Conservation (phyloP, 2,797 vertebrate genomes). For the Argentina silus region DNA sequence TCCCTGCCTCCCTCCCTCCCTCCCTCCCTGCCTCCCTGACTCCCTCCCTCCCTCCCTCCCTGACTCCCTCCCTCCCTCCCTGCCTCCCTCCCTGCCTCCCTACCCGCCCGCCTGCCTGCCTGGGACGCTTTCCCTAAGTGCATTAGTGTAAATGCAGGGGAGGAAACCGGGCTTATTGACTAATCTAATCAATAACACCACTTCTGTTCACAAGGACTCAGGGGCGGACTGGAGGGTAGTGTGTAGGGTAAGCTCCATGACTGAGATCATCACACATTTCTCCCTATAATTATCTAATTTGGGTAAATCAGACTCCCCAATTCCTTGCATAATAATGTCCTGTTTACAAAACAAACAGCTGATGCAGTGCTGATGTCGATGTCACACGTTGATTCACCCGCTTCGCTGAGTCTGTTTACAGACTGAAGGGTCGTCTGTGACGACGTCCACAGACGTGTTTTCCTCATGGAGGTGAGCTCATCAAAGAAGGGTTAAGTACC, state of each 20-base stretch:
- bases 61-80: constrained; percentile 36
- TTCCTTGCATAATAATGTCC: constrained; percentile 13
- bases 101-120: constrained; percentile 59
- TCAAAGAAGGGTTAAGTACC: not conserved
- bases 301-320: constrained; percentile 19
- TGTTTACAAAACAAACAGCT: constrained; percentile 13
- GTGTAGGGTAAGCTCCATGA: constrained; percentile 23
- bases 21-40: too few species aligned
- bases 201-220: constrained; percentile 42
- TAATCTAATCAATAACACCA: constrained; percentile 74
- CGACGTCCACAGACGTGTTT: constrained; percentile 26
- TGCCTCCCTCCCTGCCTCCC: constrained; percentile 15
- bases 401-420: not conserved
- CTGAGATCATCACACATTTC: constrained; percentile 15
- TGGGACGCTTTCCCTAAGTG: constrained; percentile 72
- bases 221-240: constrained; percentile 36
- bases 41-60: constrained; percentile 25
- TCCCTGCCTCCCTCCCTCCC: constrained; percentile 20
- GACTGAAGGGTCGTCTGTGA: constrained; percentile 25
- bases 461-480: not conserved
- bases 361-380: constrained; percentile 13
- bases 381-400: not conserved
- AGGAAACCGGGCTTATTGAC: constrained; percentile 77
- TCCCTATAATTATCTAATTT: constrained; percentile 25
- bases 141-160: constrained; percentile 76